phyloP scores from a whole-genome alignment of 2,113 vertebrate genomes.

The Hydrolagus affinis region DNA sequence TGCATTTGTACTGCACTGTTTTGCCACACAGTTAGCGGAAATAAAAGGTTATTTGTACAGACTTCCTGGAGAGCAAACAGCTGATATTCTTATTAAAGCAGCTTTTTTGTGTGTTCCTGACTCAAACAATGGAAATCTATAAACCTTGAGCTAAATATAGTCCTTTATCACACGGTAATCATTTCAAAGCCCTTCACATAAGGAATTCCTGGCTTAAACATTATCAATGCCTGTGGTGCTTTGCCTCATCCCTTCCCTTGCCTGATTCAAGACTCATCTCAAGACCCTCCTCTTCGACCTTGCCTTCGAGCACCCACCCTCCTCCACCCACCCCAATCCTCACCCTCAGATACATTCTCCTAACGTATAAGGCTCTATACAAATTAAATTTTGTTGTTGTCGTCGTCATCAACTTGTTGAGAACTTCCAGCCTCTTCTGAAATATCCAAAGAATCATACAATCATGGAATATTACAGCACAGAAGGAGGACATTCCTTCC shows the following conservation, averaged over 20 bases:
- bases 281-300: too few relatives aligned
- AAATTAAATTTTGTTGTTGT: too few relatives aligned
- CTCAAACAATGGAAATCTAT: too few relatives aligned
- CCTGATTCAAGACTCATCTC: too few relatives aligned
- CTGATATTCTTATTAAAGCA: neutral
- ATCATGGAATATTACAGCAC: neutral
- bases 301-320: neutral
- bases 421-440: too few relatives aligned
- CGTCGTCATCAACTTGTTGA: too few relatives aligned
- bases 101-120: too few relatives aligned
- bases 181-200: neutral
- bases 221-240: neutral
- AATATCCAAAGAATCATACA: neutral
- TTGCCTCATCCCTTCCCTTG: too few relatives aligned
- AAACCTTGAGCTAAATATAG: too few relatives aligned
- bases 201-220: neutral
- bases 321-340: neutral
- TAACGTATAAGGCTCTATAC: too few relatives aligned
- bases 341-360: neutral
- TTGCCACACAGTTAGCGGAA: neutral
- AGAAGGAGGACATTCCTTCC: too few relatives aligned
- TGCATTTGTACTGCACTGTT: neutral
- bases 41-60: neutral
- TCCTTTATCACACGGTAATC: too few relatives aligned
- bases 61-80: neutral